Percentiles rank a stretch among this genome's conserved stretches.
Conservation (phyloP, 1,140 invertebrate species). For the Andricus grossulariae region DNA sequence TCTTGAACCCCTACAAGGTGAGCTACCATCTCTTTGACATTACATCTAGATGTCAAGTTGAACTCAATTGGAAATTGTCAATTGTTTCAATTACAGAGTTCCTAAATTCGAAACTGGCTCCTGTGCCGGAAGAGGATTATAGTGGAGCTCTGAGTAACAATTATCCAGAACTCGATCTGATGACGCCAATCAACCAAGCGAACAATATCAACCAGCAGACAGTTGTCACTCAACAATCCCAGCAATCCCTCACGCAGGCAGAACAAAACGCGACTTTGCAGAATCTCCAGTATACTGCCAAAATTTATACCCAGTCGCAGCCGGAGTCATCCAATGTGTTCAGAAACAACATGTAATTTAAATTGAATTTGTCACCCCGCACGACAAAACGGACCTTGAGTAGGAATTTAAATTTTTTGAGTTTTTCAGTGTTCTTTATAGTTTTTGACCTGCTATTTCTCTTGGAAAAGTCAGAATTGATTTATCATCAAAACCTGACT, state of each 20-base stretch:
- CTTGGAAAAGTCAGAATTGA: too few relatives aligned
- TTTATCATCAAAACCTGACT: too few relatives aligned
- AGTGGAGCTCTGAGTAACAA: constrained; percentile 62
- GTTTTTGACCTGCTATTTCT: too few relatives aligned
- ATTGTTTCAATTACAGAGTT: constrained; percentile 74
- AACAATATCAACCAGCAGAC: constrained; percentile 57
- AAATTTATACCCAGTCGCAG: constrained; percentile 68
- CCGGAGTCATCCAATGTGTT: constrained; percentile 61
- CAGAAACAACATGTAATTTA: constrained; percentile 64
- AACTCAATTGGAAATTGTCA: not conserved
- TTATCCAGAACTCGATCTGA: constrained; percentile 73
- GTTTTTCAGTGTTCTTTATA: too few relatives aligned
- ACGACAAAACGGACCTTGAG: too few relatives aligned
- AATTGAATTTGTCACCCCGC: too few relatives aligned
- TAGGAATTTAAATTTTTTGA: too few relatives aligned
- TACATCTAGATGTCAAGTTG: constrained; percentile 30
- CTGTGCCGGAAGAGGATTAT: constrained; percentile 81
- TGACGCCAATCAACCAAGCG: constrained; percentile 68
- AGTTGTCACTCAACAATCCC: constrained; percentile 55
- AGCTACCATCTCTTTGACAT: not conserved
- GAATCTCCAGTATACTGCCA: constrained; percentile 72
- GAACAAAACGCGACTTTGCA: constrained; percentile 56
- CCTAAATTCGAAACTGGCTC: constrained; percentile 78
- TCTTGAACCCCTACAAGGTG: constrained; percentile 89
- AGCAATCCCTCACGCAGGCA: constrained; percentile 47